Evolutionary conservation across 2,888 invertebrate genomes (phyloP).

Genomic region (Tuta absoluta): DNA sequence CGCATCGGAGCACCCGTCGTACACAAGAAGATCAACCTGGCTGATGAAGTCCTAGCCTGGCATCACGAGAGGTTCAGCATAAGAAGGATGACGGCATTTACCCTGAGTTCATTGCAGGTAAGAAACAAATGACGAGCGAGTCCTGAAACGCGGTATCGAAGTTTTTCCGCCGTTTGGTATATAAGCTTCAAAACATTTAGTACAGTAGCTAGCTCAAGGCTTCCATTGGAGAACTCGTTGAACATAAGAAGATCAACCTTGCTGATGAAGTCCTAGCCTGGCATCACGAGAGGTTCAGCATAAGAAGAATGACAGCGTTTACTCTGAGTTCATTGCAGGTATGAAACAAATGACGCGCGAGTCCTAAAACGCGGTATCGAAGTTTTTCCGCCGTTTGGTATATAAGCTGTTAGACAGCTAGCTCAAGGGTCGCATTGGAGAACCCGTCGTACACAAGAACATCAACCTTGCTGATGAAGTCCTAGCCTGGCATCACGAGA

Average conservation of each 20-base stretch:
- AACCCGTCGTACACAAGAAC: slow-evolving; percentile 97
- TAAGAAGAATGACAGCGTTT: slow-evolving; percentile 94
- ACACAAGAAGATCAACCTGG: slow-evolving; percentile 98
- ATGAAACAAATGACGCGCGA: background rate
- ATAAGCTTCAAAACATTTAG: too few species aligned
- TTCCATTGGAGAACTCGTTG: too few species aligned
- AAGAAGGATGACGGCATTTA: slow-evolving; percentile 93
- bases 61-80: slow-evolving; percentile 98
- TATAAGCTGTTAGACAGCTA: background rate
- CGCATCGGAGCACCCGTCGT: slow-evolving; percentile 82
- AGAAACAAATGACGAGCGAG: too few species aligned
- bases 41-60: slow-evolving; percentile 95
- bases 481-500: slow-evolving; percentile 98
- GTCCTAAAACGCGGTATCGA: slow-evolving; percentile 55
- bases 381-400: slow-evolving; percentile 62
- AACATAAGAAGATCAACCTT: slow-evolving; percentile 98
- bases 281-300: slow-evolving; percentile 98
- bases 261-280: slow-evolving; percentile 95
- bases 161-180: background rate
- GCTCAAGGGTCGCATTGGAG: too few species aligned
- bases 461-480: slow-evolving; percentile 96
- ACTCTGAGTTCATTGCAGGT: slow-evolving; percentile 90
- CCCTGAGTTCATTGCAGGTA: slow-evolving; percentile 89
- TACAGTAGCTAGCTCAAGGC: too few species aligned
- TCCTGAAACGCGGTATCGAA: background rate